Evolutionary conservation across 2,113 vertebrate species (phyloP), one percentile per base, ranked within the genome.

Genomic region (Muscicapa adusta): DNA sequence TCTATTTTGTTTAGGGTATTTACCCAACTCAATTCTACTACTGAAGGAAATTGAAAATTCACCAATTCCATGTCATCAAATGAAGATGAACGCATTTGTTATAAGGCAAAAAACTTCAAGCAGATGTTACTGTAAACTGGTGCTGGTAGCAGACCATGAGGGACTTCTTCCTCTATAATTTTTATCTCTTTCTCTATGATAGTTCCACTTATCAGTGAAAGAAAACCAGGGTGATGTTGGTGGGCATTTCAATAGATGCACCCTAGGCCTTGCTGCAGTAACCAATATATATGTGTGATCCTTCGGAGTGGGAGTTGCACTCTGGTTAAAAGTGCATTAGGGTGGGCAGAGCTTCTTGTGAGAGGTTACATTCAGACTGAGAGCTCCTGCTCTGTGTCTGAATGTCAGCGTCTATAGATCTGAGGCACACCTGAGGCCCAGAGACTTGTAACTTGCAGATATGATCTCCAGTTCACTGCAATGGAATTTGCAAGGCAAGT

Each of bases 211-310:
- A 20, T 10, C 62, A 68, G 45, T 57, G 50, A 57, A 83, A 75
- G 36, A 53, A 50, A 22, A 34, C 4, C 9, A 16, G 8, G 14
- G 4, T 23, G n/a, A 10, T 19, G 51, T 29, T 19, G 42, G 29
- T 67, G 42, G 17, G 12, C 8, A 31, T 60, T 77, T 74, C 31
- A 31, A 2, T 3, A 22, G 45, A 4, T 61, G 47, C 16, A 25
- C 16, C 5, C 0, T 1, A 11, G 34, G 20, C 29, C 24, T 71
- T 53, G 26, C 65, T 78, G 65, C 40, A 67, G 28, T 14, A n/a
- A 10, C 6, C 2, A 0, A 0, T 9, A 3, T 4, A 0, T 9
- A 3, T 4, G 14, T 36, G n/a, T 40, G 63, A 9, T 33, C 9
- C 34, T 74, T 22, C 17, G 36, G 56, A 47, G 22, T 1, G 2